These are phyloP conservation scores for Diarsia mendica DNA, from an alignment of 2,888 invertebrate genomes.

Conservation along the genomic window DNA sequence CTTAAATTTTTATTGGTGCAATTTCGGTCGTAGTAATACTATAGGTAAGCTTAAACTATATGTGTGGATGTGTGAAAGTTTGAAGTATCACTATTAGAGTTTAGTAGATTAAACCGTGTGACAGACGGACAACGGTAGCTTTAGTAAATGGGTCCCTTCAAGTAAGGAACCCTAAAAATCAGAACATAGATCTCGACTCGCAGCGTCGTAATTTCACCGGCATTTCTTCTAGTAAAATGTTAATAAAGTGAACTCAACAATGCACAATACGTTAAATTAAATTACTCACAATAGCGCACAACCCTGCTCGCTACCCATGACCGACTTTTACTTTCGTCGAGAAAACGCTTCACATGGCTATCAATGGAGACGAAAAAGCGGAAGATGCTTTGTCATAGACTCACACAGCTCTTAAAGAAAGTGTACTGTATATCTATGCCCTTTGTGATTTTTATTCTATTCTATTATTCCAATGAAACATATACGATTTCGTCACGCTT, in stretches of 20 bases:
- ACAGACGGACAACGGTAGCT: neutral
- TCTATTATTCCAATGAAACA: slow-evolving; percentile 54
- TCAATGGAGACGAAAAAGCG: slow-evolving; percentile 85
- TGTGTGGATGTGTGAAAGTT: neutral
- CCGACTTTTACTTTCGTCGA: slow-evolving; percentile 89
- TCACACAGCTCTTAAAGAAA: slow-evolving; percentile 85
- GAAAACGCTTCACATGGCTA: slow-evolving; percentile 85
- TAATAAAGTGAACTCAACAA: slow-evolving; percentile 43
- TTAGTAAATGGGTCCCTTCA: neutral
- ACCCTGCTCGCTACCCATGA: slow-evolving; percentile 70
- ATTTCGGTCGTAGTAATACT: neutral
- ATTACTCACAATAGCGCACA: slow-evolving; percentile 46
- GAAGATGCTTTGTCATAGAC: slow-evolving; percentile 79
- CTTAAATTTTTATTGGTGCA: neutral
- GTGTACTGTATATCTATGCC: slow-evolving; percentile 63
- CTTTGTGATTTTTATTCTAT: slow-evolving; percentile 59
- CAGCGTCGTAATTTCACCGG: slow-evolving; percentile 25
- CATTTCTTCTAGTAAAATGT: slow-evolving; percentile 37
- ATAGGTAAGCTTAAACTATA: too few species aligned
- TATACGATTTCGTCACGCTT: slow-evolving; percentile 51
- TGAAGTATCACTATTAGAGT: neutral
- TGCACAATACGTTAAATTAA: slow-evolving; percentile 50
- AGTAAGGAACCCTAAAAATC: neutral
- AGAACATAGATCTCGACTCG: neutral
- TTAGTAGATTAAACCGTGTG: neutral